phyloP scores from a whole-genome alignment of 2,888 invertebrate species.

The Phyllotreta cruciferae region DNA sequence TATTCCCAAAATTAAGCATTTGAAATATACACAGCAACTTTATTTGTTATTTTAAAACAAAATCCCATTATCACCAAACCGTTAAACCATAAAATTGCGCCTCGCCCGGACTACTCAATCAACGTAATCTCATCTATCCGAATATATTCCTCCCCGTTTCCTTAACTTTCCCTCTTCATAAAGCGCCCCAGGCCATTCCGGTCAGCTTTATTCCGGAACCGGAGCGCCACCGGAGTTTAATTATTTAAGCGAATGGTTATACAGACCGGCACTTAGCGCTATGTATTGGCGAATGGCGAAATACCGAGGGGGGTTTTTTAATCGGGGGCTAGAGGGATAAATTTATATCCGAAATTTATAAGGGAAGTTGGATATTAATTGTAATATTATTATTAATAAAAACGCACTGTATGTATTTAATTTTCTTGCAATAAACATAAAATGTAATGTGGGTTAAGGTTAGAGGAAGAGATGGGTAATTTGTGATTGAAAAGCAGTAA shows the following conservation, averaged over 20 bases:
- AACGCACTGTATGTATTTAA: too few species aligned
- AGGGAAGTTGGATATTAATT: neutral
- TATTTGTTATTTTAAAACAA: too few species aligned
- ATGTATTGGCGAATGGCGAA: constrained; percentile 11
- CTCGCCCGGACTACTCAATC: neutral
- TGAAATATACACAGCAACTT: too few species aligned
- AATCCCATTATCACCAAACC: neutral
- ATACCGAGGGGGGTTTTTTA: neutral
- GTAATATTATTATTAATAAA: neutral
- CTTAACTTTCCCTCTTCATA: constrained; percentile 11
- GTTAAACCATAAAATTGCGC: constrained; percentile 1
- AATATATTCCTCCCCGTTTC: neutral
- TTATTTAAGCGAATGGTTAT: constrained; percentile 20
- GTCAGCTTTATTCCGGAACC: constrained; percentile 8
- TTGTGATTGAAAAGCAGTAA: too few species aligned
- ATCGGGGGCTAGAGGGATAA: neutral
- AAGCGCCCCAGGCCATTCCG: neutral
- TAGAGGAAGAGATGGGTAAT: too few species aligned
- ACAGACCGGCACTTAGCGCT: constrained; percentile 20
- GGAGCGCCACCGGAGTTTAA: constrained; percentile 8
- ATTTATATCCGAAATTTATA: constrained; percentile 13
- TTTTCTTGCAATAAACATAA: too few species aligned
- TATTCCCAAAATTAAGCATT: too few species aligned
- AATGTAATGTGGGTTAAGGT: too few species aligned
- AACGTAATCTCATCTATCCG: constrained; percentile 3